Base-by-base conservation (phyloP, 2,888 invertebrate genomes). In the Toxonevra muliebris region DNA sequence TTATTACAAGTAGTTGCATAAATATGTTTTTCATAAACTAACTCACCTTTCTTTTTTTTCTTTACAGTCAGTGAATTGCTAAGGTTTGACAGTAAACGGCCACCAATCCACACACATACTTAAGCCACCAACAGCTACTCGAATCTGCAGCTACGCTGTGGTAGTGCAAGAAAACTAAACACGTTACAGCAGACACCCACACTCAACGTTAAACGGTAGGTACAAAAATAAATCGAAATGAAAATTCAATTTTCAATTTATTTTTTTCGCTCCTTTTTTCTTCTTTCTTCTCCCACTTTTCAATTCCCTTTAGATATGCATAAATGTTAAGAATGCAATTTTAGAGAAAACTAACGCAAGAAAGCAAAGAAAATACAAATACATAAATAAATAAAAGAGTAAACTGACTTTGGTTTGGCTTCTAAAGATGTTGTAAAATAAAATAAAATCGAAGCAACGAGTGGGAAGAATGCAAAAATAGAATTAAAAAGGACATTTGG, bases 161-260 rank as follows among this genome's bases (percentile, higher is more conserved):
- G 3, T 4, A 7, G 30, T 2, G 7, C 30, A 30, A 7, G 30
- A 30, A 30, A 30, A 30, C 30, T 30, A 30, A 30, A 30, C 7
- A 7, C 30, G 30, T 4, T 30, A 12, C 60, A 48, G 19, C 15
- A n/a, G 15, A 42, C 12, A 12, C 13, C 48, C 12, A 30, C 30
- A 30, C 7, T 4, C 30, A 30, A 52, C 30, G 55, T 55, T 45
- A 15, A 12, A 54, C 43, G 20, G n/a, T 68, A 50, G 41, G 52
- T 55, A 59, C 43, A 30, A 60, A 54, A 64, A 68, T 68, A 68
- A 68, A 67, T 67, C 48, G 60, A 64, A 64, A 63, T 65, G 65
- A 60, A 59, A 65, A 54, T 57, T 61, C 61, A 66, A 61, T 66
- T 57, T 48, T 41, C 40, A 52, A 53, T 54, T 61, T 54, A 59